A percentile compares a stretch with the other conserved stretches of the same genome.
These are phyloP conservation scores for Rhodinocichla rosea DNA, from an alignment of 2,113 vertebrate genomes.

Conservation along the genomic window DNA sequence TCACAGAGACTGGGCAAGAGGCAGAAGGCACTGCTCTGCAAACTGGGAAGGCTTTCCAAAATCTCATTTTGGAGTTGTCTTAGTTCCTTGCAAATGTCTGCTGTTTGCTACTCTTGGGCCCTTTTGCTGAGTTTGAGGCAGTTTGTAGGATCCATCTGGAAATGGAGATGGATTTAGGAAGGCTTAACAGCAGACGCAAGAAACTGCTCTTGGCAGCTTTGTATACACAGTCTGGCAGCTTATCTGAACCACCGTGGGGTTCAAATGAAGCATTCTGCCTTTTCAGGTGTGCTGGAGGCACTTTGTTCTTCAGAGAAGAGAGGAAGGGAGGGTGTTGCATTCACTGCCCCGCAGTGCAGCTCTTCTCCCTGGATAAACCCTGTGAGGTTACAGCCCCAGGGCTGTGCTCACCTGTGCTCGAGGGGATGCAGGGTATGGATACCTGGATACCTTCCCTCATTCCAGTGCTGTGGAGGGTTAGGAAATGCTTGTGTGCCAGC, in stretches of 20 bases:
- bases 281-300: background rate
- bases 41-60: background rate
- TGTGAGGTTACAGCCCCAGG: background rate
- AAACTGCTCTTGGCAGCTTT: background rate
- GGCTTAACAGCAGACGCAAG: background rate
- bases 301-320: background rate
- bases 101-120: background rate
- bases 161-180: background rate
- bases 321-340: background rate
- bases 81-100: background rate
- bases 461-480: background rate
- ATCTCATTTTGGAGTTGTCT: background rate
- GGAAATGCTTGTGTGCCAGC: background rate
- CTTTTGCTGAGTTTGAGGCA: background rate
- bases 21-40: background rate
- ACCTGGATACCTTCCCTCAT: background rate
- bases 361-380: background rate
- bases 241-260: background rate
- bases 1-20: background rate
- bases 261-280: background rate
- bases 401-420: fast-evolving
- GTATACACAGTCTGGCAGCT: background rate
- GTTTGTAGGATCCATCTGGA: background rate
- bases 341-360: fast-evolving
- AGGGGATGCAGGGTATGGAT: background rate